A percentile compares a stretch with the other conserved stretches of the same genome.
Conservation (phyloP, 2,888 invertebrate species). For the Morinoia aosen region DNA sequence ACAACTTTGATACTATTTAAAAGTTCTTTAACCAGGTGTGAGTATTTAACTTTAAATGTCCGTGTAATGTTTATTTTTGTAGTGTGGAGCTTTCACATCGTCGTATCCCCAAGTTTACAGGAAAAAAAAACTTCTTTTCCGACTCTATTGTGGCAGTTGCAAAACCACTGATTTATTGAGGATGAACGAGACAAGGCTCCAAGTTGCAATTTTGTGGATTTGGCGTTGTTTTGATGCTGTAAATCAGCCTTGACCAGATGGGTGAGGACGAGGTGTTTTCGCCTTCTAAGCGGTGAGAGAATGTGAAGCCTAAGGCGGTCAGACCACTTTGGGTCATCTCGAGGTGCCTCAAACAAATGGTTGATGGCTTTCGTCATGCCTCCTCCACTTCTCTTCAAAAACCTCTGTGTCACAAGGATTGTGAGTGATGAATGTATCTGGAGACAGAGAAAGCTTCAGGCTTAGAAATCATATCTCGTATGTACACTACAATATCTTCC, state of each 20-base stretch:
- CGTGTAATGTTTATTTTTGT: not conserved
- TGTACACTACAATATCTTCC: not conserved
- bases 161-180: not conserved
- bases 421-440: not conserved
- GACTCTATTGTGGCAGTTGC: not conserved
- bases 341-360: not conserved
- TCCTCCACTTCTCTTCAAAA: not conserved
- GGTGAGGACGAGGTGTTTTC: not conserved
- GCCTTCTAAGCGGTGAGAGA: not conserved
- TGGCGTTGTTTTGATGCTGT: not conserved
- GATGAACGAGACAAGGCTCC: not conserved
- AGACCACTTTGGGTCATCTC: not conserved
- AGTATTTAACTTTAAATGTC: not conserved
- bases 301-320: not conserved
- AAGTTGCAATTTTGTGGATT: not conserved
- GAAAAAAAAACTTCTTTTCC: not conserved
- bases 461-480: not conserved
- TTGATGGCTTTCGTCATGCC: slow-evolving; percentile 5
- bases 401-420: not conserved
- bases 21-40: not conserved
- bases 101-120: not conserved
- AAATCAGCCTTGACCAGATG: slow-evolving; percentile 7
- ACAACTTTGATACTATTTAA: not conserved
- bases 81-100: not conserved
- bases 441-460: too few relatives aligned